phyloP scores from a whole-genome alignment of 2,888 invertebrate genomes.

The Epinotia nisella region DNA sequence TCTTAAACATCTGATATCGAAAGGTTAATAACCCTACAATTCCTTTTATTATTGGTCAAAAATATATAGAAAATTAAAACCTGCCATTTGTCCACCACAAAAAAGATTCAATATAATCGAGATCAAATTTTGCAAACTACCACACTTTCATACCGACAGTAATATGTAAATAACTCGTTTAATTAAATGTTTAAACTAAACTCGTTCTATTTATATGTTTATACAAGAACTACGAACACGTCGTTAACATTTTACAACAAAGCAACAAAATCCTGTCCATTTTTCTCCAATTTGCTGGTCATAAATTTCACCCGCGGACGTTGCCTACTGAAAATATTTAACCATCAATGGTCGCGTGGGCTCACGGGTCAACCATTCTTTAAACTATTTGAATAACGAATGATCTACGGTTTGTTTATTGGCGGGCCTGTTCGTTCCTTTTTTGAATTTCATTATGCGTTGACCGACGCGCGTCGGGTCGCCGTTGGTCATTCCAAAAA shows the following conservation, averaged over 20 bases:
- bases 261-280: slow-evolving; percentile 43
- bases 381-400: slow-evolving; percentile 82
- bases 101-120: too few relatives aligned
- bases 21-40: not conserved
- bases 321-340: slow-evolving; percentile 82
- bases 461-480: slow-evolving; percentile 80
- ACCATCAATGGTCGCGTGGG: slow-evolving; percentile 82
- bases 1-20: not conserved
- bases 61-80: too few relatives aligned
- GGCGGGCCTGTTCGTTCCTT: slow-evolving; percentile 79
- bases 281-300: slow-evolving; percentile 68
- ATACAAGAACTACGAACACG: slow-evolving; percentile 10
- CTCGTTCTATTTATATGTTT: not conserved
- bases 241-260: slow-evolving; percentile 37
- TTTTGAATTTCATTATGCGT: slow-evolving; percentile 78
- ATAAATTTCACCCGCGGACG: slow-evolving; percentile 74
- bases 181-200: not conserved
- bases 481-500: slow-evolving; percentile 73
- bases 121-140: too few relatives aligned
- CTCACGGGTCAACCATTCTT: slow-evolving; percentile 82
- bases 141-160: not conserved
- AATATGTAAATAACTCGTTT: not conserved
- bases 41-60: too few relatives aligned
- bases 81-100: too few relatives aligned
- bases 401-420: slow-evolving; percentile 85